Evolutionary conservation across 92 coral and sea anemone species (phyloP).

Genomic region (Porites lobata): DNA sequence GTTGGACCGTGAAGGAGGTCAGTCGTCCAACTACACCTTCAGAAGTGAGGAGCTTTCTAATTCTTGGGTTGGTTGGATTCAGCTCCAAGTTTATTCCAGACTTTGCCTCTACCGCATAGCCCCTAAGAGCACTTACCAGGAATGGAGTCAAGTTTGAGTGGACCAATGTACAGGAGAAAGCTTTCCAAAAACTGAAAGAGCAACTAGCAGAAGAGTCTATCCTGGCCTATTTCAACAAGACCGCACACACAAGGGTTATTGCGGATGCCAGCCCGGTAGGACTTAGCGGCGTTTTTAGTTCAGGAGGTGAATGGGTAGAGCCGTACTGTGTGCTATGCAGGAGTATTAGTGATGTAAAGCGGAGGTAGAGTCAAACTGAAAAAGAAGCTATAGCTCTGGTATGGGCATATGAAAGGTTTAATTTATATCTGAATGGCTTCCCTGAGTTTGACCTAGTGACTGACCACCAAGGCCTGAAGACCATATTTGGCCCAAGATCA

Average conservation of each 20-base stretch:
- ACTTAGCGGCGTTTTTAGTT: constrained; percentile 28
- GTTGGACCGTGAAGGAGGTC: too few relatives aligned
- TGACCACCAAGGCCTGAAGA: constrained; percentile 61
- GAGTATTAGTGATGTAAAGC: constrained; percentile 39
- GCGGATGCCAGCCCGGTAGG: constrained; percentile 51
- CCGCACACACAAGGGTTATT: constrained; percentile 33
- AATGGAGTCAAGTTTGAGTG: too few relatives aligned
- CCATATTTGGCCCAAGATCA: constrained; percentile 39
- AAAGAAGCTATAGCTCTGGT: constrained; percentile 63
- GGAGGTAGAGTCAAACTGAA: constrained; percentile 61
- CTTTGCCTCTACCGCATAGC: too few relatives aligned
- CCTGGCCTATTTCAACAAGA: constrained; percentile 13
- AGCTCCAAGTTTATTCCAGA: too few relatives aligned
- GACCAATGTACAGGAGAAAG: neutral
- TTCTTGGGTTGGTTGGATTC: too few relatives aligned
- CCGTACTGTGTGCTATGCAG: constrained; percentile 47
- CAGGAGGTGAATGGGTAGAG: constrained; percentile 27
- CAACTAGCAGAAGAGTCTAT: constrained; percentile 27
- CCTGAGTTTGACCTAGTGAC: constrained; percentile 61
- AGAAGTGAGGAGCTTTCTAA: too few relatives aligned
- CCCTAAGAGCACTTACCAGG: too few relatives aligned
- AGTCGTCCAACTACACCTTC: too few relatives aligned
- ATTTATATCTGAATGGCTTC: constrained; percentile 63
- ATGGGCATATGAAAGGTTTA: constrained; percentile 60
- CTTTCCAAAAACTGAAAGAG: constrained; percentile 30